Conservation (phyloP, 2,113 vertebrate species). For the Clarias magur region DNA sequence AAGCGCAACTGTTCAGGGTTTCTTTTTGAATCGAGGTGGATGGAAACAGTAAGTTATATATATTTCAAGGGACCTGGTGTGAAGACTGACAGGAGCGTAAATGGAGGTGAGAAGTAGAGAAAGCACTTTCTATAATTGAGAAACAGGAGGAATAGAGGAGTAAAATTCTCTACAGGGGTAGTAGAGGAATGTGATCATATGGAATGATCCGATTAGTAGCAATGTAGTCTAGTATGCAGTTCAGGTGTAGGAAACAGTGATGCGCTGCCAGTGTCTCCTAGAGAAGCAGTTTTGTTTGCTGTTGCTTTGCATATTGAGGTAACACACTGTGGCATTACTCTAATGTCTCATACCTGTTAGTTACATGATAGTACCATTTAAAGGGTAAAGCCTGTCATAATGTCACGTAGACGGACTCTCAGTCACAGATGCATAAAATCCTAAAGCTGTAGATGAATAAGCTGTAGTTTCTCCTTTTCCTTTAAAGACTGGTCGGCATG, state of each 20-base stretch:
- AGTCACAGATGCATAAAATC: background rate
- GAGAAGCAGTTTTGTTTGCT: constrained; percentile 15
- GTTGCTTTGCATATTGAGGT: constrained; percentile 36
- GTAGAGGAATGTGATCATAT: constrained; percentile 59
- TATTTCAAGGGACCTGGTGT: constrained; percentile 29
- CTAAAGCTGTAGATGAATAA: background rate
- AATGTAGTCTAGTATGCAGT: background rate
- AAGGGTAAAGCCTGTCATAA: background rate
- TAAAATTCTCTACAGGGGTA: constrained; percentile 55
- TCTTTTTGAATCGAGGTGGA: constrained; percentile 36
- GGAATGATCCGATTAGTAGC: constrained; percentile 24
- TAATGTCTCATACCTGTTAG: background rate
- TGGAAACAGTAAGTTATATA: constrained; percentile 38
- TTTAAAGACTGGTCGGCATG: background rate
- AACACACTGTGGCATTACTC: constrained; percentile 10
- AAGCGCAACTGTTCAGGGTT: constrained; percentile 20
- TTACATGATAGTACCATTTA: background rate
- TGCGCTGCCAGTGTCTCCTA: background rate
- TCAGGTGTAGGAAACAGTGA: constrained; percentile 38
- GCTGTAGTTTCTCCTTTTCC: background rate
- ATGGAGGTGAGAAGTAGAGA: constrained; percentile 31
- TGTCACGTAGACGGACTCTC: background rate
- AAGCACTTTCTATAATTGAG: background rate
- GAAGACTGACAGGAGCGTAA: constrained; percentile 43
- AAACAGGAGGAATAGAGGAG: constrained; percentile 17